Evolutionary conservation across 2,113 vertebrate species (phyloP).

Genomic region (Galeopterus variegatus): DNA sequence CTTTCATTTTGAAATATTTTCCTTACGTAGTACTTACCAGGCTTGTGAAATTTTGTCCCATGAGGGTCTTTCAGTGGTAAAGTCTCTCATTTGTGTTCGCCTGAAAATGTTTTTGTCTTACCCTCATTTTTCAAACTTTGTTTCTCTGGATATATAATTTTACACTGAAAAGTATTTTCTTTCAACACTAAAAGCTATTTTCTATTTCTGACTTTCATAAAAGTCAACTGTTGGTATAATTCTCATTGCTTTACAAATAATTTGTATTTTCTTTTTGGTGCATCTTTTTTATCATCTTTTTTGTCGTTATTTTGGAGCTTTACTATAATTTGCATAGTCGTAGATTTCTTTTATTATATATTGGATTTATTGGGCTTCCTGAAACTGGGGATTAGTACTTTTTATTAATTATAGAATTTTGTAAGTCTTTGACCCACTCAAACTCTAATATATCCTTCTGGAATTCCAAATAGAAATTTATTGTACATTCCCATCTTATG

Average conservation of each 20-base stretch:
- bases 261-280: not conserved
- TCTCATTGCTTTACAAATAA: not conserved
- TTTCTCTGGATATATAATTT: constrained; percentile 8
- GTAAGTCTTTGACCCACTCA: not conserved
- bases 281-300: not conserved
- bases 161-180: constrained; percentile 16
- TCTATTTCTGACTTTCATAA: constrained; percentile 15
- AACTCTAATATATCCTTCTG: not conserved
- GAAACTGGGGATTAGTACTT: not conserved
- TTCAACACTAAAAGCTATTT: constrained; percentile 22
- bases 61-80: not conserved
- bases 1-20: not conserved
- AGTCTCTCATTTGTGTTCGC: not conserved
- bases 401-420: not conserved
- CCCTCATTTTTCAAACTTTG: not conserved
- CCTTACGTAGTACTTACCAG: not conserved
- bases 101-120: not conserved
- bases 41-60: not conserved
- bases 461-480: not conserved
- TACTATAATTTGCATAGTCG: not conserved
- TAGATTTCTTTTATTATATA: not conserved
- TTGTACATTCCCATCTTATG: not conserved
- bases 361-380: not conserved
- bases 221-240: not conserved
- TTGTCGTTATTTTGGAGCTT: not conserved